phyloP scores from a whole-genome alignment of 2,113 vertebrate genomes.

The Steatornis caripensis region DNA sequence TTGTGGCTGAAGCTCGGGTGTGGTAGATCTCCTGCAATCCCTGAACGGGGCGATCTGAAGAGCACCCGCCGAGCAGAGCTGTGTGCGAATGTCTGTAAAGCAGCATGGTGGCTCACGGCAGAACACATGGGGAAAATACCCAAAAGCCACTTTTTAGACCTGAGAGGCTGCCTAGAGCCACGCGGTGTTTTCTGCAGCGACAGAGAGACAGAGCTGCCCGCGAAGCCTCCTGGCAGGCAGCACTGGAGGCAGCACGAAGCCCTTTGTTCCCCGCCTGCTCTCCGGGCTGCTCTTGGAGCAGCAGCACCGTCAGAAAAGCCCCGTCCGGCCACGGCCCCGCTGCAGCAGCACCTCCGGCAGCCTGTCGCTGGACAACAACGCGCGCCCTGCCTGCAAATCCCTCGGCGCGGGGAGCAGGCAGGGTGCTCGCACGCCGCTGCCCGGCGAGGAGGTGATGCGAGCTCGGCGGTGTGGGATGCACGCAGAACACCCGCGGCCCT shows the following conservation, averaged over 20 bases:
- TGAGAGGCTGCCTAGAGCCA: neutral
- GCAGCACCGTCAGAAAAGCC: neutral
- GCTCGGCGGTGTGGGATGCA: rapidly evolving
- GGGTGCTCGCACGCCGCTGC: neutral
- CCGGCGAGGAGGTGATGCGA: neutral
- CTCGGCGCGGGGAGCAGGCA: neutral
- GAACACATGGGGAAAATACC: neutral
- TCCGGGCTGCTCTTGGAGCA: neutral
- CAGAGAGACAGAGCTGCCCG: neutral
- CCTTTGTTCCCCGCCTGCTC: neutral
- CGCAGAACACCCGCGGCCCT: too few species aligned
- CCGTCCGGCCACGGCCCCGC: too few species aligned
- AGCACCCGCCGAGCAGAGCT: neutral
- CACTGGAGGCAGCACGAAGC: neutral
- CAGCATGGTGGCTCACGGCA: neutral
- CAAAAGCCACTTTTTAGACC: neutral
- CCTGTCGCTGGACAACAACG: neutral
- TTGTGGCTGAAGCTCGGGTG: rapidly evolving
- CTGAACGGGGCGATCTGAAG: neutral
- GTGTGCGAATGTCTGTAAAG: neutral
- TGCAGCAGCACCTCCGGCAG: neutral
- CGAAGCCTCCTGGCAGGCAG: neutral
- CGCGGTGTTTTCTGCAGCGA: rapidly evolving
- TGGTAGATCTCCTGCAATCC: neutral
- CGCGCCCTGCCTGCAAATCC: neutral